These are phyloP conservation scores for Ptychadena robeensis DNA, from an alignment of 2,797 vertebrate genomes.

Conservation along the genomic window DNA sequence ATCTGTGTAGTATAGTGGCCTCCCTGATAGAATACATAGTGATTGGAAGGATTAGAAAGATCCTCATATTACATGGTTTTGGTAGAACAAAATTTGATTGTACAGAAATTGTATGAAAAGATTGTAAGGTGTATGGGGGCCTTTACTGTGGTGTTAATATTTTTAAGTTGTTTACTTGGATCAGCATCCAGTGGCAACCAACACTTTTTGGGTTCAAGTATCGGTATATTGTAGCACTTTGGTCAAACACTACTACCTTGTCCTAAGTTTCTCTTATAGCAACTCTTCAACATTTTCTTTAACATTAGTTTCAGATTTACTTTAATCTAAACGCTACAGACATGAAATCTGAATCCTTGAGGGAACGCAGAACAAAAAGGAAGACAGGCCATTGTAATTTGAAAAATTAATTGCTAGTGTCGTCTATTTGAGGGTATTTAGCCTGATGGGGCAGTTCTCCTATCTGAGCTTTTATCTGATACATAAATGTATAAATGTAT, in stretches of 20 bases:
- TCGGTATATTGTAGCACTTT: too few species aligned
- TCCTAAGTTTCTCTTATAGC: not conserved
- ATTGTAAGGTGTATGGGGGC: too few species aligned
- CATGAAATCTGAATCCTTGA: not conserved
- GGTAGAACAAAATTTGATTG: too few species aligned
- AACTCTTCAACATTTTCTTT: not conserved
- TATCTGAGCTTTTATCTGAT: slow-evolving; percentile 67
- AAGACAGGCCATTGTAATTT: slow-evolving; percentile 32
- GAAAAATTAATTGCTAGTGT: slow-evolving; percentile 49
- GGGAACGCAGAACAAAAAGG: not conserved
- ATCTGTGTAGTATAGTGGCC: too few species aligned
- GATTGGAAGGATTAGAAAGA: too few species aligned
- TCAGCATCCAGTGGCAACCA: too few species aligned
- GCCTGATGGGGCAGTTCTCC: slow-evolving; percentile 54
- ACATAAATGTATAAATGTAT: slow-evolving; percentile 71
- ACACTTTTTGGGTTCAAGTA: too few species aligned
- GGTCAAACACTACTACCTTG: not conserved
- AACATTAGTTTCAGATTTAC: not conserved
- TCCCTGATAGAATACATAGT: too few species aligned
- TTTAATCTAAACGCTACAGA: not conserved
- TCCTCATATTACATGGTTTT: too few species aligned
- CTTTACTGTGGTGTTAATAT: too few species aligned
- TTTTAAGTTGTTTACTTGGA: too few species aligned
- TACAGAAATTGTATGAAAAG: too few species aligned
- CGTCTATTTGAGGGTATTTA: slow-evolving; percentile 29